Evolutionary conservation across 2,797 vertebrate genomes (phyloP), one percentile per base, ranked within the genome.

Genomic region (Eulemur rubriventer): DNA sequence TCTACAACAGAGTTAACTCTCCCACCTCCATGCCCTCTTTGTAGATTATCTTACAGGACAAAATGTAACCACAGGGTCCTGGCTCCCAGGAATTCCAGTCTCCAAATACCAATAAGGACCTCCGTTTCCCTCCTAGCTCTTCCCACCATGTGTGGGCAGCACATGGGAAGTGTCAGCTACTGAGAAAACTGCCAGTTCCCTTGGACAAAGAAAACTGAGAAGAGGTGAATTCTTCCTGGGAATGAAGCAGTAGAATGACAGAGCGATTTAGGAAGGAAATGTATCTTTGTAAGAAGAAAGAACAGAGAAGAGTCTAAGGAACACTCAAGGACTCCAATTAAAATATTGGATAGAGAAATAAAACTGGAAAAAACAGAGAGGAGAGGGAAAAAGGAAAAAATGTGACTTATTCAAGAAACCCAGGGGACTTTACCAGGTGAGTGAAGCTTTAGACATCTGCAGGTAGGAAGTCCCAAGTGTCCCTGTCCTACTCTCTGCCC

Each of bases 261-360:
- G 79, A 79, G 76, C n/a, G 24, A 70, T 91, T 85, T 30, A 89
- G 57, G 86, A 92, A 86, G 83, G 33, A 91, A 85, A 46, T n/a
- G 3, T n/a, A 43, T 50, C 55, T 84, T 63, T 41, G 33, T 65
- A 72, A 93, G 70, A 91, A 65, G 46, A 91, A 93, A 86, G 88
- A 84, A 76, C 85, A 91, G 61, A 93, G 57, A 59, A 59, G n/a
- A 52, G 89, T 94, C 11, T 52, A 52, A 41, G 79, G n/a, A 89
- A 79, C 8, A 59, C 69, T 69, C 80, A 87, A 81, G 83, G 69
- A 65, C 38, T 67, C 46, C 11, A 52, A 35, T 41, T 70, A 78
- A 96, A 89, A 59, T 43, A 61, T 0, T 75, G 26, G 48, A 30
- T 63, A 69, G 80, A 76, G 86, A 82, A 85, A 82, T 10, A 73